These are phyloP conservation scores for Reticulitermes speratus DNA, from an alignment of 1,140 invertebrate species.

Conservation along the genomic window DNA sequence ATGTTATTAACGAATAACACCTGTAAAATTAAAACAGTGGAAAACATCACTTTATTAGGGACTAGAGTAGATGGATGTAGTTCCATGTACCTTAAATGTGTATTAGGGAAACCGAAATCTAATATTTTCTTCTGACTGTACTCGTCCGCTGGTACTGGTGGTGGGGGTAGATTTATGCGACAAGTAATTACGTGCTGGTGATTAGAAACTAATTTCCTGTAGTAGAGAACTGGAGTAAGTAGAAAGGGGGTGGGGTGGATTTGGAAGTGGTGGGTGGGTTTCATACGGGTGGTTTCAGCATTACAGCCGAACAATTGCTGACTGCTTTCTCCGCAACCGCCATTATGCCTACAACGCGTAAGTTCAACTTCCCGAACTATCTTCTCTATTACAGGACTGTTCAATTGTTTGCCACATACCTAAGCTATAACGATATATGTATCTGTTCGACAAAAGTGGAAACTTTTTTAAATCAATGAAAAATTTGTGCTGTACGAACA, in stretches of 20 bases:
- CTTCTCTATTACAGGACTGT: neutral
- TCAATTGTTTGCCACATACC: neutral
- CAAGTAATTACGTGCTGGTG: neutral
- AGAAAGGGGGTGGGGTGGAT: neutral
- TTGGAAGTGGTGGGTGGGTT: too few species aligned
- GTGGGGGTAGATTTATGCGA: neutral
- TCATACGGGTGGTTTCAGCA: neutral
- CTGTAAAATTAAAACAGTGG: too few species aligned
- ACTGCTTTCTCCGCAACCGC: neutral
- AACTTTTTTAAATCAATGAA: too few species aligned
- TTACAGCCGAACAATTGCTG: neutral
- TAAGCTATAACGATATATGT: neutral
- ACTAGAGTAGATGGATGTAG: too few species aligned
- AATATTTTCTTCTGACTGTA: neutral
- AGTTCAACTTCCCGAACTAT: neutral
- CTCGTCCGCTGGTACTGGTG: neutral
- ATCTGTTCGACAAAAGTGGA: too few species aligned
- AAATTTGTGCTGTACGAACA: too few species aligned
- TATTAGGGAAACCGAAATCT: neutral
- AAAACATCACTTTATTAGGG: too few species aligned
- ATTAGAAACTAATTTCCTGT: slow-evolving; percentile 7
- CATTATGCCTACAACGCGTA: neutral
- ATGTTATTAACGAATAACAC: too few species aligned
- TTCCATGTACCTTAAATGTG: too few species aligned
- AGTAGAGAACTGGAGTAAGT: neutral